Conservation (phyloP, 2,797 vertebrate species). For the Hipposideros larvatus region DNA sequence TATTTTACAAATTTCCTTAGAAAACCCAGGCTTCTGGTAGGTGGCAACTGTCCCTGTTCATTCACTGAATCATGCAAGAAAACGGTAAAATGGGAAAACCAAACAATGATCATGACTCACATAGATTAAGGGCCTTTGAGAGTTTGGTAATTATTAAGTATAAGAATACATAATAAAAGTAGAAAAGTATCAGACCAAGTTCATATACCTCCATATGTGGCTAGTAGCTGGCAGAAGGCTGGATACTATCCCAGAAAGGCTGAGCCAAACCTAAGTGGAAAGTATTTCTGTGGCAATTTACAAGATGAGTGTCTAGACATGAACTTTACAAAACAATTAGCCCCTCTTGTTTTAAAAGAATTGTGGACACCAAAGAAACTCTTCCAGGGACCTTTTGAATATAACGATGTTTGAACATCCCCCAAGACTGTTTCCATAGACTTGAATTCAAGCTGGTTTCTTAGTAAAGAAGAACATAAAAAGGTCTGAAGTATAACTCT, state of each 20-base stretch:
- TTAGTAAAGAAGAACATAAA: neutral
- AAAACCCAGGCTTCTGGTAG: conserved; percentile 17
- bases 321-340: neutral
- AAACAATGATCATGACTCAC: neutral
- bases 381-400: neutral
- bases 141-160: neutral
- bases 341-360: conserved; percentile 6
- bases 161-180: neutral
- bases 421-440: neutral
- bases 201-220: neutral
- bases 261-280: neutral
- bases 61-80: neutral
- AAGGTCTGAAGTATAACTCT: neutral
- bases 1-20: neutral
- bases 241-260: neutral
- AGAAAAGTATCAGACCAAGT: neutral
- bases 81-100: neutral
- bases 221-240: neutral
- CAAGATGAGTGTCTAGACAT: neutral
- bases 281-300: neutral
- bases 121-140: neutral
- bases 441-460: neutral
- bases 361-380: neutral
- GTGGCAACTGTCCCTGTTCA: neutral
- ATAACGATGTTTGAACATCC: neutral